phyloP scores from a whole-genome alignment of 1,140 invertebrate genomes.

The Pseudomyrmex flavicornis region DNA sequence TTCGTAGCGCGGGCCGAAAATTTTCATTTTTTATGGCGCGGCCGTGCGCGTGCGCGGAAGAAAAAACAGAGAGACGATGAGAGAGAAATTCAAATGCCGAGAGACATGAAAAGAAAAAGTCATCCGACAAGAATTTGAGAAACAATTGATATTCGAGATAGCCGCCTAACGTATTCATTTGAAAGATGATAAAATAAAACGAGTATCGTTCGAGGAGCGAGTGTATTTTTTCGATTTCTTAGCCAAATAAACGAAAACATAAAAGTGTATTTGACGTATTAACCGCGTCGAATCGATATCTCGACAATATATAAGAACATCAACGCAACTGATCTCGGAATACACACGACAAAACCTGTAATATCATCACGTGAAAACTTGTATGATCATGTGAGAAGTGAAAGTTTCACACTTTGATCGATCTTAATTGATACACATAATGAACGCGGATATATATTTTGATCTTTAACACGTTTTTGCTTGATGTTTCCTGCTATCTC shows the following conservation, averaged over 20 bases:
- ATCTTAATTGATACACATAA: neutral
- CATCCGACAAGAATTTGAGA: conserved; percentile 16
- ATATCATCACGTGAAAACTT: conserved; percentile 2
- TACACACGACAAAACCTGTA: too few species aligned
- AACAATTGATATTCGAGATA: neutral
- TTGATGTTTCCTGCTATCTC: neutral
- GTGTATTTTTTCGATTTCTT: too few species aligned
- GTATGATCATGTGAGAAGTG: neutral
- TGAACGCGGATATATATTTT: neutral
- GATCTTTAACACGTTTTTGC: neutral
- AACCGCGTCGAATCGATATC: too few species aligned
- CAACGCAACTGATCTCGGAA: too few species aligned
- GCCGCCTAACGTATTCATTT: neutral
- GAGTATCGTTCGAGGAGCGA: neutral
- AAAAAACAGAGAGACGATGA: neutral
- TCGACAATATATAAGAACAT: too few species aligned
- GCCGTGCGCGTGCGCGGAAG: neutral
- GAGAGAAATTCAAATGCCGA: conserved; percentile 44
- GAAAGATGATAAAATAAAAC: neutral
- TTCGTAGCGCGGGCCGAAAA: conserved; percentile 42
- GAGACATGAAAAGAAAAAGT: neutral
- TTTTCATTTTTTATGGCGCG: conserved; percentile 49
- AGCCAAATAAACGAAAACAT: too few species aligned
- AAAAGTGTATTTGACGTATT: too few species aligned
- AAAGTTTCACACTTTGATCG: neutral